phyloP scores from a whole-genome alignment of 2,797 vertebrate genomes.

The Protosalanx chinensis region DNA sequence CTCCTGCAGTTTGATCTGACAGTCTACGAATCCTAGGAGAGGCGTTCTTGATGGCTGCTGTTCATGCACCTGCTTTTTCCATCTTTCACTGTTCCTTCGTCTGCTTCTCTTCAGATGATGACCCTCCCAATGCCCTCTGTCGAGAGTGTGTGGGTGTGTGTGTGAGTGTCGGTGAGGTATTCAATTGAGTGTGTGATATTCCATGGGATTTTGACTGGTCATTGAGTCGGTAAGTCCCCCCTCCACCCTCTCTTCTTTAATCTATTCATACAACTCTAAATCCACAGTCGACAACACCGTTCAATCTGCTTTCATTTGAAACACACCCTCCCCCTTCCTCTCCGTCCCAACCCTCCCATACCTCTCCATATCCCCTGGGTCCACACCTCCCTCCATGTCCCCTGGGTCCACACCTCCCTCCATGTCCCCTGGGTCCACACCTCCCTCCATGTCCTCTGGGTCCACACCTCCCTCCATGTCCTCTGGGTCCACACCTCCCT shows the following conservation, averaged over 20 bases:
- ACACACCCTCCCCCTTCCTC: slow-evolving; percentile 40
- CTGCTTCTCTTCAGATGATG: slow-evolving; percentile 33
- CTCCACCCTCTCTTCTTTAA: slow-evolving; percentile 50
- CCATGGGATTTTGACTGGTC: slow-evolving; percentile 36
- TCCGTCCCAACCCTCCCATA: slow-evolving; percentile 21
- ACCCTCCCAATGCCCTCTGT: slow-evolving; percentile 38
- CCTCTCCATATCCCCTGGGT: no score
- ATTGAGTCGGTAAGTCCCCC: slow-evolving; percentile 24
- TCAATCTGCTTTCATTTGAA: slow-evolving; percentile 71
- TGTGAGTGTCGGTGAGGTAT: background rate
- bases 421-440: no score
- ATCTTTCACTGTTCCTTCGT: slow-evolving; percentile 67
- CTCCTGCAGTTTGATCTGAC: slow-evolving; percentile 30
- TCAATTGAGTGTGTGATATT: slow-evolving; percentile 10
- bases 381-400: background rate
- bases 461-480: no score
- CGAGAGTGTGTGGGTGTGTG: background rate
- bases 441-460: no score
- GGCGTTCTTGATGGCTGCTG: slow-evolving; percentile 2
- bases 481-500: no score
- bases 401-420: no score
- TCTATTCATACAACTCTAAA: slow-evolving; percentile 61
- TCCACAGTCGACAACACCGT: slow-evolving; percentile 58
- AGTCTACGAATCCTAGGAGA: slow-evolving; percentile 24
- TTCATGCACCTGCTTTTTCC: background rate